Evolutionary conservation across 2,888 invertebrate species (phyloP), one percentile per base, ranked within the genome.

Genomic region (Drosophila paranaensis): DNA sequence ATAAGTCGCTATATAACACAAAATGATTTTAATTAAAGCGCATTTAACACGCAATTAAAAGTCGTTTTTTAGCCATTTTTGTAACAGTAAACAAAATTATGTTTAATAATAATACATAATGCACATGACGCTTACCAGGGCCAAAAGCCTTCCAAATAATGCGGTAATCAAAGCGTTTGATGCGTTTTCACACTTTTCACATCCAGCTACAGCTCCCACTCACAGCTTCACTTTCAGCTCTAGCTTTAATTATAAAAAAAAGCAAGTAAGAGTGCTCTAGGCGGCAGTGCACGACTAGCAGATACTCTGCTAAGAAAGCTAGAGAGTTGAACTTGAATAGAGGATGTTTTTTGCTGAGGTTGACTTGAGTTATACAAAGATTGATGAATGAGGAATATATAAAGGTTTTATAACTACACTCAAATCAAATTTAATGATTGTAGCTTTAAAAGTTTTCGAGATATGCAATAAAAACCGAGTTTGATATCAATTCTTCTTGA

Each of bases 31-130:
- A 86, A 87, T 87, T 88, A 88, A 88, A 74, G 56, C 65, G 69
- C 79, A 88, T 77, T 89, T 73, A 89, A 71, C 86, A 87, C 90
- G 86, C 86, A 82, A 89, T 87, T 86, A 81, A 78, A 79, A 74
- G 57, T 70, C 5, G 37, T 3, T 57, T 57, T 56, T 56, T 57
- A 56, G 50, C 33, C 40, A 20, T 43, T 56, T 56, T 35, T 43
- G 39, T 56, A 56, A 33, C 27, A 61, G 55, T 42, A 53, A 25
- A 62, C 40, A 33, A 56, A 10, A 35, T 58, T 10, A 30, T 66
- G 53, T 70, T 67, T 78, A 39, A 81, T 64, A 83, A 68, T 66
- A 58, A 54, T 60, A 73, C 61, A 71, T 76, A 66, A 80, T 74
- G 67, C 51, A 57, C 55, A 45, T 60, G n/a, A 67, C 60, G 16